These are phyloP conservation scores for Saguinus midas DNA, from an alignment of 2,113 vertebrate species.

Conservation along the genomic window DNA sequence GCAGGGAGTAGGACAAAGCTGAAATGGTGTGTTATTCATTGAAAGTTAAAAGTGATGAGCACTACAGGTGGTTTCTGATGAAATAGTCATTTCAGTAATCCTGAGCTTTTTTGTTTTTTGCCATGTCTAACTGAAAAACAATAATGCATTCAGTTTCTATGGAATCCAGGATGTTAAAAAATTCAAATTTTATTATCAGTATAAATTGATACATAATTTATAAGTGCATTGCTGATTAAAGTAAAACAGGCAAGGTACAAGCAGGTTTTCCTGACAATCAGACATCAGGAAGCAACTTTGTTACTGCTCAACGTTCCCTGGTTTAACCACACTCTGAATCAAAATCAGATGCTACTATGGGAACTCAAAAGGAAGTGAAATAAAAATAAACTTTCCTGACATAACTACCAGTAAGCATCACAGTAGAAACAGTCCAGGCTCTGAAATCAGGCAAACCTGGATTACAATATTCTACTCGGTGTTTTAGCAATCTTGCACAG, in stretches of 20 bases:
- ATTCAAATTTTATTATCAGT: not conserved
- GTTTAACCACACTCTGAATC: not conserved
- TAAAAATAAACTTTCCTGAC: not conserved
- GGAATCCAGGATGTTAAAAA: not conserved
- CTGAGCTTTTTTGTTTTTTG: not conserved
- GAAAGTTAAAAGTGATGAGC: not conserved
- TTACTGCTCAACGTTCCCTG: not conserved
- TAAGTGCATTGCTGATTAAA: not conserved
- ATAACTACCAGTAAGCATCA: not conserved
- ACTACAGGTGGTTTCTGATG: not conserved
- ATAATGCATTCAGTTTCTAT: not conserved
- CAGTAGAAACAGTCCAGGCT: not conserved
- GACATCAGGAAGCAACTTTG: not conserved
- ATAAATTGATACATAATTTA: not conserved
- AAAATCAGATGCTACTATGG: not conserved
- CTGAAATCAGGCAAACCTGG: slow-evolving; percentile 26
- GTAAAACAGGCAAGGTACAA: not conserved
- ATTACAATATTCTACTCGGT: not conserved
- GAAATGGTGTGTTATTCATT: slow-evolving; percentile 28
- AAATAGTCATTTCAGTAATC: not conserved
- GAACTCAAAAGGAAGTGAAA: slow-evolving; percentile 28
- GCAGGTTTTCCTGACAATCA: not conserved
- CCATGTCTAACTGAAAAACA: not conserved
- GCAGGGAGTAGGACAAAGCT: not conserved
- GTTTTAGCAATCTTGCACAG: not conserved